Evolutionary conservation across 2,797 vertebrate genomes (phyloP).

Genomic region (Neostethus bicornis): DNA sequence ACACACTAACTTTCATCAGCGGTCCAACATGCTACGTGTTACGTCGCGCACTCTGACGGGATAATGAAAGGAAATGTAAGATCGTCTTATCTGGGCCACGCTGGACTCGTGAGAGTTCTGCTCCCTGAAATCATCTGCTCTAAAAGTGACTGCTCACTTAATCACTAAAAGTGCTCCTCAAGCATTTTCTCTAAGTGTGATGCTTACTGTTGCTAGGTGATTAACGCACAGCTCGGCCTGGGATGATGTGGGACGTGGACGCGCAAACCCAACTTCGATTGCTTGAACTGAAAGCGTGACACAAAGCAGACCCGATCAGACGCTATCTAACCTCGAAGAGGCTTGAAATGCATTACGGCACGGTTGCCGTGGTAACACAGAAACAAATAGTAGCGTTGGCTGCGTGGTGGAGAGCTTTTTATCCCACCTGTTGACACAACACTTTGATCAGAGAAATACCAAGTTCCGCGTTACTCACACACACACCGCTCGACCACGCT

Average conservation of each 20-base stretch:
- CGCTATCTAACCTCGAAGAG: constrained; percentile 20
- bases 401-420: constrained; percentile 19
- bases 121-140: constrained; percentile 26
- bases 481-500: constrained; percentile 2
- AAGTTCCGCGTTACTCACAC: constrained; percentile 12
- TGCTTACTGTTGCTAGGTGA: constrained; percentile 21
- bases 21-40: too few species aligned
- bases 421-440: constrained; percentile 24
- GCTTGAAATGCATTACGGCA: constrained; percentile 12
- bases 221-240: constrained; percentile 18
- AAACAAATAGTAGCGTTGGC: constrained; percentile 41
- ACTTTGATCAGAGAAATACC: constrained; percentile 27
- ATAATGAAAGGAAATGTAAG: constrained; percentile 24
- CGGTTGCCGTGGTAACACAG: constrained; percentile 40
- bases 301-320: constrained; percentile 23
- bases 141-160: constrained; percentile 34
- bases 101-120: constrained; percentile 50
- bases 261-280: constrained; percentile 2
- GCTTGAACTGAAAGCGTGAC: constrained; percentile 4
- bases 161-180: constrained; percentile 40
- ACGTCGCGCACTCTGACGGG: constrained; percentile 22
- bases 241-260: constrained; percentile 2
- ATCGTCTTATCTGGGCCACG: constrained; percentile 55
- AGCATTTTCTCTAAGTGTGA: constrained; percentile 29
- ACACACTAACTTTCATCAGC: too few species aligned